Conservation (phyloP, 2,113 vertebrate species). For the Cavia porcellus region DNA sequence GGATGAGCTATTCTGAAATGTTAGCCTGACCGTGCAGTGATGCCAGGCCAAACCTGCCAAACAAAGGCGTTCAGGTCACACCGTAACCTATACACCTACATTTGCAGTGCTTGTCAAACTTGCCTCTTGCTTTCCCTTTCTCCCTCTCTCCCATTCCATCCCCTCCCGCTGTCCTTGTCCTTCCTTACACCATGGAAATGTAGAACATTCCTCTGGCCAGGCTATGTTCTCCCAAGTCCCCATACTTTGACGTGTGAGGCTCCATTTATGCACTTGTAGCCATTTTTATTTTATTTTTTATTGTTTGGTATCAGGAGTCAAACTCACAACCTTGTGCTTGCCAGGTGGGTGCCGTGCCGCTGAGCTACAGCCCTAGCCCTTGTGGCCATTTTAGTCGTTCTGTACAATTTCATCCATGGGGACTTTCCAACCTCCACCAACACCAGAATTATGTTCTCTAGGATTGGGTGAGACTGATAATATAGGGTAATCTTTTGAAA, state of each 20-base stretch:
- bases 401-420: not conserved
- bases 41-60: not conserved
- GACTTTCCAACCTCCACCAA: not conserved
- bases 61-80: not conserved
- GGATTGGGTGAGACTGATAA: not conserved
- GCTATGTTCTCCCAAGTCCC: not conserved
- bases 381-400: not conserved
- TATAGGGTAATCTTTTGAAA: not conserved
- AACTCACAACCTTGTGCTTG: too few species aligned
- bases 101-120: not conserved
- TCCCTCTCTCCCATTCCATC: fast-evolving
- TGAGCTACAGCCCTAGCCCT: not conserved
- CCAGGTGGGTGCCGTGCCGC: too few species aligned
- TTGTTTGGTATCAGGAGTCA: too few species aligned
- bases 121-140: too few species aligned
- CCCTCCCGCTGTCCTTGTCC: too few species aligned
- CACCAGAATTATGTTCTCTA: not conserved
- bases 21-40: not conserved
- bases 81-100: not conserved
- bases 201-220: not conserved
- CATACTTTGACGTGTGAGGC: not conserved
- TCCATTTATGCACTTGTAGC: not conserved
- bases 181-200: not conserved
- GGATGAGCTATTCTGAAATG: constrained; percentile 22
- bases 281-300: too few species aligned